A percentile compares a stretch with the other conserved stretches of the same genome.
Conservation (phyloP, 2,888 invertebrate genomes). For the Dasypogon diadema region DNA sequence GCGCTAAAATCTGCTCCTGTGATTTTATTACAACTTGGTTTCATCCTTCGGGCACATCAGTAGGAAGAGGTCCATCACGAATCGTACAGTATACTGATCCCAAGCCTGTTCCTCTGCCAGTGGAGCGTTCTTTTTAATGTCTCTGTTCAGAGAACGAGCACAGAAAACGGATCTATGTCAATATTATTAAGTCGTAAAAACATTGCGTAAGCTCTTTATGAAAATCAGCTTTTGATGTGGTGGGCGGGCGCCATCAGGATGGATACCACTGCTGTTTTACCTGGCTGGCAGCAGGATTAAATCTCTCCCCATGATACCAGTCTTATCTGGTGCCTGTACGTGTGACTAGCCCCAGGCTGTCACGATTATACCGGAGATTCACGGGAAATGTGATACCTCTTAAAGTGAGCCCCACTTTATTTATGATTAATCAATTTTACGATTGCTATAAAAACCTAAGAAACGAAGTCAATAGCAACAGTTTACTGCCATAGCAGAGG, state of each 20-base stretch:
- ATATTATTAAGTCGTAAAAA: slow-evolving; percentile 54
- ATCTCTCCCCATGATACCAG: neutral
- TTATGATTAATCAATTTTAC: slow-evolving; percentile 54
- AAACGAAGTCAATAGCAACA: slow-evolving; percentile 29
- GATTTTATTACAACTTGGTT: slow-evolving; percentile 37
- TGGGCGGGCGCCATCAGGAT: neutral
- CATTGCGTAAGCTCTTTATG: slow-evolving; percentile 54
- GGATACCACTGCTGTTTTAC: neutral
- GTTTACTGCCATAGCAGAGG: slow-evolving; percentile 10
- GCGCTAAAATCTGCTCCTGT: slow-evolving; percentile 33
- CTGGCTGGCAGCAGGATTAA: neutral
- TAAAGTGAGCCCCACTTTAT: slow-evolving; percentile 39
- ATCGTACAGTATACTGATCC: neutral
- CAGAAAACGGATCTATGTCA: slow-evolving; percentile 47
- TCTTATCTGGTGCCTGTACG: slow-evolving; percentile 10
- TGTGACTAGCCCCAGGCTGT: slow-evolving; percentile 29
- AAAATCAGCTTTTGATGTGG: slow-evolving; percentile 54
- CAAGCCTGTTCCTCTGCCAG: neutral
- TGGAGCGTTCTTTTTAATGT: slow-evolving; percentile 43
- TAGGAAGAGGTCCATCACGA: neutral
- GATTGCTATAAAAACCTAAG: slow-evolving; percentile 12
- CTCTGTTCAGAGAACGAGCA: slow-evolving; percentile 27
- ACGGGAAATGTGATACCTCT: slow-evolving; percentile 19
- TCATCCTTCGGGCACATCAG: neutral
- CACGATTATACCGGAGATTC: slow-evolving; percentile 28